These are phyloP conservation scores for Micropoecilia bifurca DNA, from an alignment of 2,797 vertebrate genomes.

Conservation along the genomic window DNA sequence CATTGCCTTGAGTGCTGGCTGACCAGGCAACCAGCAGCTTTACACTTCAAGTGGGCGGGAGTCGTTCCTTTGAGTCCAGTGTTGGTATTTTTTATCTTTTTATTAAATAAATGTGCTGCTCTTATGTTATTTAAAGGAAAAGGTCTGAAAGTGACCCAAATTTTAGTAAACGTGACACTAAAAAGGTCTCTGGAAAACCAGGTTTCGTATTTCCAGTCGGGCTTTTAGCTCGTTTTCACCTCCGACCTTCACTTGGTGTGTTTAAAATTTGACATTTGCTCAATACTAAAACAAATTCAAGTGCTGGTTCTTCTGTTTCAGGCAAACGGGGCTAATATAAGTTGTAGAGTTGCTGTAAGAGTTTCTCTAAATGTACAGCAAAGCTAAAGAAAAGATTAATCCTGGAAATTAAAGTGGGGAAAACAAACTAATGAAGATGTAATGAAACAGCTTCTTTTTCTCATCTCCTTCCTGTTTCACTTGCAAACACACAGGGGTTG, in stretches of 20 bases:
- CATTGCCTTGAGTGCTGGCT: neutral
- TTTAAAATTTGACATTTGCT: slow-evolving; percentile 8
- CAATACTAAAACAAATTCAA: slow-evolving; percentile 51
- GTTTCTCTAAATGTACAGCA: neutral
- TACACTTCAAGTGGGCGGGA: neutral
- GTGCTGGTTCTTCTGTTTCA: neutral
- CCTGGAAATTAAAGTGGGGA: neutral
- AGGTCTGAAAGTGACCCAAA: slow-evolving; percentile 32
- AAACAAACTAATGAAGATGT: slow-evolving; percentile 22
- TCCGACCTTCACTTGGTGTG: neutral
- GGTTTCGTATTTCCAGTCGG: slow-evolving; percentile 55
- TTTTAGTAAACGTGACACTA: slow-evolving; percentile 12
- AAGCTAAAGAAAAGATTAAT: slow-evolving; percentile 6
- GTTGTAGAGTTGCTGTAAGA: neutral
- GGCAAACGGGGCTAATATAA: neutral
- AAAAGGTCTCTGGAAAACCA: slow-evolving; percentile 36
- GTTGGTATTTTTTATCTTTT: neutral
- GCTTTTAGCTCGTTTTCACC: slow-evolving; percentile 6
- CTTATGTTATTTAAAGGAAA: neutral
- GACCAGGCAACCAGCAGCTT: no score
- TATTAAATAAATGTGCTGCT: neutral
- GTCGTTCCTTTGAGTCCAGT: neutral
- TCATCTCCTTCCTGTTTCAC: neutral
- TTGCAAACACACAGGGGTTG: neutral
- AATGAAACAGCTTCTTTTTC: slow-evolving; percentile 3